Evolutionary conservation across 1,140 invertebrate genomes (phyloP), one percentile per base, ranked within the genome.

Genomic region (Bombyx mori): DNA sequence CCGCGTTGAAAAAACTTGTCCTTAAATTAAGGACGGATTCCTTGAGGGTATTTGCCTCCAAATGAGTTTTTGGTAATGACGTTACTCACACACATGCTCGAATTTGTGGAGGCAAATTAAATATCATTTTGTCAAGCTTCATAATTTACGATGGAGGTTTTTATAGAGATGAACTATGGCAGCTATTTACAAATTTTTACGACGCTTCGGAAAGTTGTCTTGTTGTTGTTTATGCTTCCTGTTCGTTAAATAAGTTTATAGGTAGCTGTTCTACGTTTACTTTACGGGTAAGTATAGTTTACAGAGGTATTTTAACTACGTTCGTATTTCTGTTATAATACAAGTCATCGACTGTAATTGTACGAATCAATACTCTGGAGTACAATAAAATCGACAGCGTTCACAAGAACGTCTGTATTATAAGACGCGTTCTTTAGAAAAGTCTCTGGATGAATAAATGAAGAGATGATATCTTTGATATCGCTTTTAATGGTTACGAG

Each of bases 121-220:
- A 81, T 77, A 82, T 75, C 75, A 82, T 81, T 87, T 85, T 87
- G 84, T 85, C 82, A 82, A 74, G 70, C 71, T 75, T 66, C 61
- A 57, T 75, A 77, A 87, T 87, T 84, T 87, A 82, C 78, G 71
- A 64, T 42, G 53, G 56, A 56, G 56, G 55, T 65, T 70, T 69
- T 73, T 70, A 64, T 69, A 68, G 60, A 57, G 65, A 79, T 75
- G 75, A 77, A 66, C 71, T 71, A 76, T 71, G 71, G 62, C 48
- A 58, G 66, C 62, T 73, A 83, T 80, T 77, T 82, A 77, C 60
- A 66, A 65, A 63, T 76, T 77, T 77, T 83, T 79, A 79, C 74
- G 74, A 78, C 61, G 67, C 57, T 63, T 67, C 57, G 65, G 60
- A 75, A 70, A 66, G 53, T 56, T 59, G 61, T 65, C 66, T 52